Conservation (phyloP, 2,888 invertebrate species). For the Netelia virgata region DNA sequence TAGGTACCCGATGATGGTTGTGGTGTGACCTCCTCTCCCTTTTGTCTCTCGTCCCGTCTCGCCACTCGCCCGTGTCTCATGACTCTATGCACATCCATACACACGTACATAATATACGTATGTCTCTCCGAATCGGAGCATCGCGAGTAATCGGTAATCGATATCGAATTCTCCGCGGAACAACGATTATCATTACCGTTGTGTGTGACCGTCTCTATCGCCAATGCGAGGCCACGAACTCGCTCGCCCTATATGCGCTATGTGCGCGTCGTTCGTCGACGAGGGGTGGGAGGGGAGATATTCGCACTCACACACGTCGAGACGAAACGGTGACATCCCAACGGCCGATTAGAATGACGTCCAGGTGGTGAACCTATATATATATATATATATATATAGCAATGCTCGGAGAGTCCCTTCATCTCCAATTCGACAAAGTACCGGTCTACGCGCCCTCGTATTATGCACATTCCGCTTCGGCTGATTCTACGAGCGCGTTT, state of each 20-base stretch:
- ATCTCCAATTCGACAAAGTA: constrained; percentile 58
- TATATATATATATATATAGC: not conserved
- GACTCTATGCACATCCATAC: constrained; percentile 23
- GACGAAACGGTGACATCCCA: constrained; percentile 31
- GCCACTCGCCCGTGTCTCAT: constrained; percentile 26
- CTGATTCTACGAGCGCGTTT: constrained; percentile 52
- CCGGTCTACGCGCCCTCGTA: constrained; percentile 36
- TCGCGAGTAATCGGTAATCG: constrained; percentile 72
- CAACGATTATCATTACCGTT: constrained; percentile 72
- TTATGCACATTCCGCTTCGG: constrained; percentile 47
- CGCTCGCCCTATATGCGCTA: constrained; percentile 3
- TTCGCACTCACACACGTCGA: constrained; percentile 28
- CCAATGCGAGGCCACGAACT: constrained; percentile 30
- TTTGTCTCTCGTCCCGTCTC: constrained; percentile 7
- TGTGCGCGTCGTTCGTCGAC: constrained; percentile 12
- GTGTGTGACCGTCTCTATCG: constrained; percentile 22
- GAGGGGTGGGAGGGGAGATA: constrained; percentile 15
- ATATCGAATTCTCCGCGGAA: constrained; percentile 73
- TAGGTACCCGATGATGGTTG: constrained; percentile 62
- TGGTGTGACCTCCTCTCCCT: constrained; percentile 56
- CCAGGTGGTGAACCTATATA: constrained; percentile 6
- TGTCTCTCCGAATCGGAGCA: constrained; percentile 66
- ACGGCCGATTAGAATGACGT: constrained; percentile 54
- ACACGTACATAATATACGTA: constrained; percentile 18
- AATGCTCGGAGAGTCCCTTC: not conserved